Percentiles rank a stretch among this genome's conserved stretches.
Evolutionary conservation across 2,888 invertebrate genomes (phyloP).

Genomic region (Leucophenga montana): DNA sequence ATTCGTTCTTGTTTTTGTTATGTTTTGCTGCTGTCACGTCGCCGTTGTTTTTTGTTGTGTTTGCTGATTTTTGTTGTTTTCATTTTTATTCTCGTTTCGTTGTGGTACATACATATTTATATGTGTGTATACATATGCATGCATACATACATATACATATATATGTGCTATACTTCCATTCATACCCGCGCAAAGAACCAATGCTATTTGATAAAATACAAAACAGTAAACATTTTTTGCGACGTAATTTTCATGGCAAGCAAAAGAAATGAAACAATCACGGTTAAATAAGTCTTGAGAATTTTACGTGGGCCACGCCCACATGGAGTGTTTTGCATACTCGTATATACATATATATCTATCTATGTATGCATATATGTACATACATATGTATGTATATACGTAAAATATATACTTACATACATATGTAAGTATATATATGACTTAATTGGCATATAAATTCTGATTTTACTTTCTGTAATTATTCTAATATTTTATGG

Average conservation of each 20-base stretch:
- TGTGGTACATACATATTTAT: background rate
- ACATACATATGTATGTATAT: too few species aligned
- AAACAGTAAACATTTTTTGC: conserved; percentile 39
- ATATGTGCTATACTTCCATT: background rate
- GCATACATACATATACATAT: background rate
- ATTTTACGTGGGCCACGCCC: too few species aligned
- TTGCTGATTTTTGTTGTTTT: conserved; percentile 24
- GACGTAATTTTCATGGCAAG: conserved; percentile 52
- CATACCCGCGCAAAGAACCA: background rate
- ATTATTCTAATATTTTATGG: too few species aligned
- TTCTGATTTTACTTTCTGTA: too few species aligned
- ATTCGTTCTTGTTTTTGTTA: too few species aligned
- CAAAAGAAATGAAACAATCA: conserved; percentile 33
- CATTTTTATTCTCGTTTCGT: conserved; percentile 26
- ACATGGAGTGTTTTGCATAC: too few species aligned
- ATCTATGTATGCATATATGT: too few species aligned
- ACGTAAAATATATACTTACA: too few species aligned
- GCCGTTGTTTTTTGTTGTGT: conserved; percentile 25
- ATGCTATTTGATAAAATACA: conserved; percentile 31
- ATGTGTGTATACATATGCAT: background rate
- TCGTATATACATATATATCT: background rate
- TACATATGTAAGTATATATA: too few species aligned
- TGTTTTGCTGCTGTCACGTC: too few species aligned
- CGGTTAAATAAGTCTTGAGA: too few species aligned
- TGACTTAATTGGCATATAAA: too few species aligned